Evolutionary conservation across 2,113 vertebrate species (phyloP).

Genomic region (Macrotis lagotis): DNA sequence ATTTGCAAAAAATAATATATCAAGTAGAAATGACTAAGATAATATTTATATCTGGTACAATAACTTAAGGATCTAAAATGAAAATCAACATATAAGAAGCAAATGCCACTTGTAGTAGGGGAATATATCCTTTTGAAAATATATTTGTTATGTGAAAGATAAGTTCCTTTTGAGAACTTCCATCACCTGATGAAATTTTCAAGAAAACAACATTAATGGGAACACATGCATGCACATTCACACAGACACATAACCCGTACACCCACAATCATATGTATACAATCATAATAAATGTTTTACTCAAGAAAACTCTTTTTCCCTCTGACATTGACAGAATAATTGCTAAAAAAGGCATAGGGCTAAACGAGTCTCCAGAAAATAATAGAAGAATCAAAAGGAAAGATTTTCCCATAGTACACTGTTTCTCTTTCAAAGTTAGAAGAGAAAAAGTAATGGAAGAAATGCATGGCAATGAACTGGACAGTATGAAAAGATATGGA

Average conservation of each 20-base stretch:
- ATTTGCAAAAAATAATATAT: not conserved
- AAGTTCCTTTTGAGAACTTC: not conserved
- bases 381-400: not conserved
- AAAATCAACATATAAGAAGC: not conserved
- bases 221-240: not conserved
- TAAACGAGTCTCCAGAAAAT: not conserved
- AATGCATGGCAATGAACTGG: not conserved
- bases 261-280: not conserved
- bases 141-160: not conserved
- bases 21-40: not conserved
- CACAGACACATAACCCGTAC: not conserved
- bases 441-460: no score
- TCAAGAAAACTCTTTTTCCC: not conserved
- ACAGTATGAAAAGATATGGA: not conserved
- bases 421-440: not conserved
- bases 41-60: not conserved
- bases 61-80: not conserved
- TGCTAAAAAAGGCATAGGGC: not conserved
- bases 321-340: not conserved
- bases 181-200: not conserved
- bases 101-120: not conserved
- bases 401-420: fast-evolving
- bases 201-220: not conserved
- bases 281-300: not conserved
- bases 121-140: not conserved